A percentile compares a stretch with the other conserved stretches of the same genome.
phyloP scores from a whole-genome alignment of 2,888 invertebrate species.

The Lasioglossum malachurum region DNA sequence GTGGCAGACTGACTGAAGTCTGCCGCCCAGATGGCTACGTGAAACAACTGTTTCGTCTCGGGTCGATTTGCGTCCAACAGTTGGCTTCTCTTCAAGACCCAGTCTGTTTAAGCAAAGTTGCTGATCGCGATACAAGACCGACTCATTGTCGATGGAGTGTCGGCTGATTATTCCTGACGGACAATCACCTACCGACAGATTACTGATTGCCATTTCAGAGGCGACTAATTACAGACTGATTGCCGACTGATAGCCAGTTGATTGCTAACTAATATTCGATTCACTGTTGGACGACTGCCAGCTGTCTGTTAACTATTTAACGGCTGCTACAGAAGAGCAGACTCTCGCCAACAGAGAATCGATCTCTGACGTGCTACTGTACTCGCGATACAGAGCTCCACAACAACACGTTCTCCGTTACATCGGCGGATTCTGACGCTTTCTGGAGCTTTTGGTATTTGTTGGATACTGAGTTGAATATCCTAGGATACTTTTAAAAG shows the following conservation, averaged over 20 bases:
- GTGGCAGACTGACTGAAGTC: too few species aligned
- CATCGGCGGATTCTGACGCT: background rate
- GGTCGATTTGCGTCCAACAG: too few species aligned
- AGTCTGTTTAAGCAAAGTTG: background rate
- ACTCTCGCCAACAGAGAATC: background rate
- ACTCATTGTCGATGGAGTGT: slow-evolving; percentile 1
- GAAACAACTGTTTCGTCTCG: too few species aligned
- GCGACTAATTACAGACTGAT: slow-evolving; percentile 46
- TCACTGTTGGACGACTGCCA: slow-evolving; percentile 42
- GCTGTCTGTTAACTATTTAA: slow-evolving; percentile 32
- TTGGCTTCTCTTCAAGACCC: background rate
- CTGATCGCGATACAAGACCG: background rate
- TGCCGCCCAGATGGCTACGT: too few species aligned
- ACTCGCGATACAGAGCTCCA: background rate
- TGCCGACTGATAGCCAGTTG: slow-evolving; percentile 31
- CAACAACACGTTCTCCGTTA: background rate
- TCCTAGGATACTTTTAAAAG: too few species aligned
- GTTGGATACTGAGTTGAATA: too few species aligned
- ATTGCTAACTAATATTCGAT: slow-evolving; percentile 40
- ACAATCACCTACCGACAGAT: background rate
- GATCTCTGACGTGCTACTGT: background rate
- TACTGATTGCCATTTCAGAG: slow-evolving; percentile 19
- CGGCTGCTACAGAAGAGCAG: slow-evolving; percentile 5
- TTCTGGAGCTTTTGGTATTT: too few species aligned
- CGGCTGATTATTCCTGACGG: slow-evolving; percentile 10